Evolutionary conservation across 2,888 invertebrate genomes (phyloP).

Genomic region (Drosophila suboccidentalis): DNA sequence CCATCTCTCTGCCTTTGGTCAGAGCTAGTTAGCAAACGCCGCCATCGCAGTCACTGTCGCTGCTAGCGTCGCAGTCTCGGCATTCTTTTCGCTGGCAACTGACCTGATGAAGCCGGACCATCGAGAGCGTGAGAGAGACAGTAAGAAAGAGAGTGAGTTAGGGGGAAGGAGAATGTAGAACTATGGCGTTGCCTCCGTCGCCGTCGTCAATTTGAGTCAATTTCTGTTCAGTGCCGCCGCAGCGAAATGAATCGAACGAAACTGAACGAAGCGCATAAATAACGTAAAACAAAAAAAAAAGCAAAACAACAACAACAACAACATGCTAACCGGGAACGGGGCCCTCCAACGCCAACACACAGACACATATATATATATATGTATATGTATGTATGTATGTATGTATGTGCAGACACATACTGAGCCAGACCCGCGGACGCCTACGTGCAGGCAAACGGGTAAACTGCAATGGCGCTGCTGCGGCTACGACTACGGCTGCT

Average conservation of each 20-base stretch:
- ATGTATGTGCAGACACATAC: conserved; percentile 10
- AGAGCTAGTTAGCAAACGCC: conserved; percentile 73
- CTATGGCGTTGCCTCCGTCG: conserved; percentile 44
- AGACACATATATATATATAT: conserved; percentile 16
- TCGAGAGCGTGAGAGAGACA: background rate
- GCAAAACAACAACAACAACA: conserved; percentile 25
- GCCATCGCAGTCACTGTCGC: conserved; percentile 31
- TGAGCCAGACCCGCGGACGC: conserved; percentile 42
- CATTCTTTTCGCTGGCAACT: conserved; percentile 67
- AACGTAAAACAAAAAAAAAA: conserved; percentile 61
- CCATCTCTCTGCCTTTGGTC: conserved; percentile 55
- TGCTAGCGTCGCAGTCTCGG: conserved; percentile 38
- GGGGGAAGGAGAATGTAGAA: background rate
- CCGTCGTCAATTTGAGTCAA: conserved; percentile 77
- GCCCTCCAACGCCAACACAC: conserved; percentile 74
- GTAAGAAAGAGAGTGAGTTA: background rate
- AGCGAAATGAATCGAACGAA: conserved; percentile 76
- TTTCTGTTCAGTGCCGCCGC: conserved; percentile 67
- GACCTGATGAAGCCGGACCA: conserved; percentile 30
- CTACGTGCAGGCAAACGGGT: conserved; percentile 50
- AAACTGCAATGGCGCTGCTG: conserved; percentile 66
- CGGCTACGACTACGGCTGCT: conserved; percentile 4
- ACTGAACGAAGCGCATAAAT: conserved; percentile 79
- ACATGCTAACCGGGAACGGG: conserved; percentile 59
- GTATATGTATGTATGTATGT: no score